A percentile compares a stretch with the other conserved stretches of the same genome.
Evolutionary conservation across 1,140 invertebrate genomes (phyloP).

Genomic region (Plutomurus gul): DNA sequence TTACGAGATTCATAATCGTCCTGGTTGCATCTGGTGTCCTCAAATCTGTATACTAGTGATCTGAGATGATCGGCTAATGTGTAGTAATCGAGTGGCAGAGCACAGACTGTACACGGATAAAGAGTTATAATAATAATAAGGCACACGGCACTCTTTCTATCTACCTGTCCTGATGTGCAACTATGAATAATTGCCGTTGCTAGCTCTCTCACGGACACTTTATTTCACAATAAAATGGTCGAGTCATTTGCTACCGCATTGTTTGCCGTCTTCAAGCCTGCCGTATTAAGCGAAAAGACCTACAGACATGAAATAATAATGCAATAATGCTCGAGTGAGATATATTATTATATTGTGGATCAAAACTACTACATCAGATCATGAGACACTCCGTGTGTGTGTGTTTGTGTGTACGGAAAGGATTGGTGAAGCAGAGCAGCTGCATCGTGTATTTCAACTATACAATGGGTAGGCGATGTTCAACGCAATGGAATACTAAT

Average conservation of each 20-base stretch:
- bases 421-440: background rate
- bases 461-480: background rate
- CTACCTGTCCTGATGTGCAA: too few species aligned
- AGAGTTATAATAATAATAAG: too few species aligned
- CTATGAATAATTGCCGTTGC: too few species aligned
- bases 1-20: constrained; percentile 20
- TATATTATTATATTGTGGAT: background rate
- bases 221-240: constrained; percentile 3
- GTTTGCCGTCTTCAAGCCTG: background rate
- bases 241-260: background rate
- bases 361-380: background rate
- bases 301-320: too few species aligned
- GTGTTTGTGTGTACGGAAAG: background rate
- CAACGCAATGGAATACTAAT: background rate
- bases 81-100: too few species aligned
- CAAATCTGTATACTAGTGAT: background rate
- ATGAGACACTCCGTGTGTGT: background rate
- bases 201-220: background rate
- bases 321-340: too few species aligned
- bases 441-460: too few species aligned
- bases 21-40: background rate
- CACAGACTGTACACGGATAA: too few species aligned
- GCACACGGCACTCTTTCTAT: too few species aligned
- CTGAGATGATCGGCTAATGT: background rate
- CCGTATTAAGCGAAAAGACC: background rate